Percentiles rank a stretch among this genome's conserved stretches.
Evolutionary conservation across 2,797 vertebrate genomes (phyloP).

Genomic region (Esox masquinongy): DNA sequence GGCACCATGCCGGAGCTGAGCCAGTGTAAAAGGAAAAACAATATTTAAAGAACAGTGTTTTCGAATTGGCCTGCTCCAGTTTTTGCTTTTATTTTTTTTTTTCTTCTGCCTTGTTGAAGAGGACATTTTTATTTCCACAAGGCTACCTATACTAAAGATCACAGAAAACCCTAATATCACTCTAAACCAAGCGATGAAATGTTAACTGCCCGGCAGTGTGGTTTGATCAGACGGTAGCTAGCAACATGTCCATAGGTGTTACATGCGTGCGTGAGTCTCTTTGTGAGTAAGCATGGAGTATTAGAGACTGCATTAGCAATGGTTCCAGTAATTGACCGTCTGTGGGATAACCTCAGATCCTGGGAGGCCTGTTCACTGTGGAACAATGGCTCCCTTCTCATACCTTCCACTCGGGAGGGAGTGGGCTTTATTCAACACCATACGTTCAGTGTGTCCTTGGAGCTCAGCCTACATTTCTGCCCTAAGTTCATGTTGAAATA

Average conservation of each 20-base stretch:
- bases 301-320: slow-evolving; percentile 7
- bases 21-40: slow-evolving; percentile 3
- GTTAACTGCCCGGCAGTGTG: neutral
- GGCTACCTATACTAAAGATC: neutral
- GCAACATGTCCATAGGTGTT: neutral
- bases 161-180: neutral
- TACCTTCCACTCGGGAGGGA: neutral
- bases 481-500: neutral
- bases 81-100: neutral
- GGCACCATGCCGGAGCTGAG: slow-evolving; percentile 12
- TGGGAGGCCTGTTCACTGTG: neutral
- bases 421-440: neutral
- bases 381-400: neutral
- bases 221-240: neutral
- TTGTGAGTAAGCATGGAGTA: neutral
- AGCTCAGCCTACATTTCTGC: neutral
- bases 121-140: neutral
- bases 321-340: neutral
- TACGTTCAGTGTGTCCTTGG: neutral
- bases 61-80: neutral
- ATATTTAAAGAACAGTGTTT: slow-evolving; percentile 10
- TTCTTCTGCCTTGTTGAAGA: neutral
- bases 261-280: neutral
- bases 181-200: neutral
- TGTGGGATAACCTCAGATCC: neutral